Conservation (phyloP, 2,113 vertebrate species). For the Nerophis ophidion region DNA sequence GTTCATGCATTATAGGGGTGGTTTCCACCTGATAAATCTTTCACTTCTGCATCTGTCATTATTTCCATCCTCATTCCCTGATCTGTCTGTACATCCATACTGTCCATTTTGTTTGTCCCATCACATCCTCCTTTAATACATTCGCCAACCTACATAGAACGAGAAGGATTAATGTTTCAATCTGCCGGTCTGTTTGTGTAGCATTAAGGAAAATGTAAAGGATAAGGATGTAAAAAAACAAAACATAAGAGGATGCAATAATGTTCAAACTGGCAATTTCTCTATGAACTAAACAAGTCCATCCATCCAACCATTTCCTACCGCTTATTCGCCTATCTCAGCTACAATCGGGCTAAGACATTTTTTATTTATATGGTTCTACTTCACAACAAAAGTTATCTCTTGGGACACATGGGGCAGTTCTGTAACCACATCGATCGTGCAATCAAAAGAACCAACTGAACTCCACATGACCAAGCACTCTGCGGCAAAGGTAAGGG, state of each 20-base stretch:
- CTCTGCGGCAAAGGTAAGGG: no score
- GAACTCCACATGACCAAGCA: no score
- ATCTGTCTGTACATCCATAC: slow-evolving; percentile 28
- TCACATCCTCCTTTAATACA: slow-evolving; percentile 32
- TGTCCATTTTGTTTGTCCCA: slow-evolving; percentile 18
- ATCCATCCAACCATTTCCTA: no score
- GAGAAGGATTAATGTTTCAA: neutral
- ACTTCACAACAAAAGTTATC: no score
- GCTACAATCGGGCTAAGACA: no score
- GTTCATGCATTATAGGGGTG: slow-evolving; percentile 1
- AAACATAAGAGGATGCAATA: neutral
- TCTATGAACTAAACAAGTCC: no score
- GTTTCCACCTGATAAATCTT: slow-evolving; percentile 39
- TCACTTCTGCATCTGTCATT: slow-evolving; percentile 43
- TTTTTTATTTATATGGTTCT: no score
- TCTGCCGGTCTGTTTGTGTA: neutral
- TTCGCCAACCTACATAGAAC: slow-evolving; percentile 1
- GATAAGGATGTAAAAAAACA: neutral
- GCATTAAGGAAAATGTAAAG: neutral
- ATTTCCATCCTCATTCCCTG: slow-evolving; percentile 26
- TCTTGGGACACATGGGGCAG: no score
- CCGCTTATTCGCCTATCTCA: no score
- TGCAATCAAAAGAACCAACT: no score
- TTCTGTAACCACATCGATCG: no score
- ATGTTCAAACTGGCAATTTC: neutral